Conservation (phyloP, 2,113 vertebrate species). For the Hoplias malabaricus region DNA sequence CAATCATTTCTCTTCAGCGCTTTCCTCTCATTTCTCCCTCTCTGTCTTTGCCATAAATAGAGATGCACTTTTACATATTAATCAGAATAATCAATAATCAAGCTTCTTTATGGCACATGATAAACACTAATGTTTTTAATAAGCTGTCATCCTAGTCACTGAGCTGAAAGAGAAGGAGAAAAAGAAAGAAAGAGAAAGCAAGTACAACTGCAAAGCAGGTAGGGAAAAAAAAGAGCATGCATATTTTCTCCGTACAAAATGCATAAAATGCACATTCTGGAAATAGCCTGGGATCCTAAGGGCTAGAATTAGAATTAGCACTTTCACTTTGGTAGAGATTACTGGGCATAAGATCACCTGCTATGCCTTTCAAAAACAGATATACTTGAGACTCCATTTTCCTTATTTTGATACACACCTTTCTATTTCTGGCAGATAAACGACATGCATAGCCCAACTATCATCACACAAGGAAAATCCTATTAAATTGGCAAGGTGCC, state of each 20-base stretch:
- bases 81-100: slow-evolving; percentile 7
- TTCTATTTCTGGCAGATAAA: slow-evolving; percentile 53
- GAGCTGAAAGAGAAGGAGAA: neutral
- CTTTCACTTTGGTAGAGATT: neutral
- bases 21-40: neutral
- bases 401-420: slow-evolving; percentile 26
- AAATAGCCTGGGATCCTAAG: neutral
- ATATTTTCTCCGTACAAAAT: neutral
- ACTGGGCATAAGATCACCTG: neutral
- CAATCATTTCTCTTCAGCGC: slow-evolving; percentile 14
- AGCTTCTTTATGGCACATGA: neutral
- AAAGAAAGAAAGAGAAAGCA: neutral
- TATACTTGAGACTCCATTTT: slow-evolving; percentile 7
- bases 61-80: slow-evolving; percentile 14
- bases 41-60: slow-evolving; percentile 10
- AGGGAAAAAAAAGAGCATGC: neutral
- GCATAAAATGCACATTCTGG: neutral
- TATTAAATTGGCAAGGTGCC: slow-evolving; percentile 67
- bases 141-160: neutral
- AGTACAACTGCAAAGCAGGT: neutral
- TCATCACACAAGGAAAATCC: slow-evolving; percentile 68
- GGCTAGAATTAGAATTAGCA: slow-evolving; percentile 21
- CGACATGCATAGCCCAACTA: slow-evolving; percentile 59
- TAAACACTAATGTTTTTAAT: slow-evolving; percentile 6
- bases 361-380: neutral